Evolutionary conservation across 2,888 invertebrate species (phyloP).

Genomic region (Cataglyphis albicans): DNA sequence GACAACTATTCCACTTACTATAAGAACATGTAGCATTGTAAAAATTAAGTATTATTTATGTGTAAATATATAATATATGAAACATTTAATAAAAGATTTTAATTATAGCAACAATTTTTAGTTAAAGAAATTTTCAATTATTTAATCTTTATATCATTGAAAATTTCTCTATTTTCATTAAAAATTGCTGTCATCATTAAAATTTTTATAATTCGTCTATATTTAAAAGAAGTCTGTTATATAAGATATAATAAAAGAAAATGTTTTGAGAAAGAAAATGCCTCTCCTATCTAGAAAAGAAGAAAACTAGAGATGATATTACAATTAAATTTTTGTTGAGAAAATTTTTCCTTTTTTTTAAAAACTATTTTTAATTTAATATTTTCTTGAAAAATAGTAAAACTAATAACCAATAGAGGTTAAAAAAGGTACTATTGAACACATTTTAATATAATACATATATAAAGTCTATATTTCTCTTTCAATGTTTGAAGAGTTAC

Average conservation of each 20-base stretch:
- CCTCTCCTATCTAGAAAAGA: not conserved
- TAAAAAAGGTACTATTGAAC: slow-evolving; percentile 17
- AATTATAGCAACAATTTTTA: not conserved
- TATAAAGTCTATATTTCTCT: slow-evolving; percentile 1
- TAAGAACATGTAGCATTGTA: slow-evolving; percentile 76
- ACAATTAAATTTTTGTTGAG: slow-evolving; percentile 34
- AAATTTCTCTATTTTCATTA: no score
- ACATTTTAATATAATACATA: slow-evolving; percentile 5
- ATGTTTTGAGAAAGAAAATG: not conserved
- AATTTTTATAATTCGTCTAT: slow-evolving; percentile 27
- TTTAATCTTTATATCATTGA: not conserved
- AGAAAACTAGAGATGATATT: not conserved
- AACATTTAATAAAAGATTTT: slow-evolving; percentile 22
- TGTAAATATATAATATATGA: slow-evolving; percentile 5
- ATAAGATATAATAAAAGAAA: slow-evolving; percentile 1
- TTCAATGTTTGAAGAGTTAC: not conserved
- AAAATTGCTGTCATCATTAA: no score
- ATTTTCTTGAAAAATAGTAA: slow-evolving; percentile 14
- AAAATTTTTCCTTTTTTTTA: not conserved
- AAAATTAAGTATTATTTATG: slow-evolving; percentile 29
- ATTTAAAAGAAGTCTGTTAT: slow-evolving; percentile 15
- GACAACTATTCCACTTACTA: slow-evolving; percentile 78
- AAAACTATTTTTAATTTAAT: slow-evolving; percentile 5
- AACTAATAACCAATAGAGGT: not conserved
- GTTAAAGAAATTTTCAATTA: not conserved